Percentiles rank a stretch among this genome's conserved stretches.
Conservation (phyloP, 2,113 vertebrate species). For the Ciconia stormi region DNA sequence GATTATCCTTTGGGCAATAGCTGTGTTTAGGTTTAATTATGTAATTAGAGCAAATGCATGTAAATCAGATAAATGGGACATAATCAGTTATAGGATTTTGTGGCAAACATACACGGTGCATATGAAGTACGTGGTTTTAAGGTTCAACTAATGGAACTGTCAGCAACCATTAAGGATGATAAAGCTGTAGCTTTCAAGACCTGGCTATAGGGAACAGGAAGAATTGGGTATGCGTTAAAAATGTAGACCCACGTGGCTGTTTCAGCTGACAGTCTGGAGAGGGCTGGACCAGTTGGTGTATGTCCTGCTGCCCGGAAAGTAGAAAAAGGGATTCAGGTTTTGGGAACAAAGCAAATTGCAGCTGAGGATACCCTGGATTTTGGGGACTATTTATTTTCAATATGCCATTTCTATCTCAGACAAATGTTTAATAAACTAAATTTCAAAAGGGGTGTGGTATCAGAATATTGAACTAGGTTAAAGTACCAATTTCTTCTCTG, state of each 20-base stretch:
- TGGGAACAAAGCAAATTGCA: not conserved
- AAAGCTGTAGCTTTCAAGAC: not conserved
- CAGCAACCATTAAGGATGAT: constrained; percentile 5
- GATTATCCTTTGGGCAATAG: constrained; percentile 26
- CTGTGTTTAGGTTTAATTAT: constrained; percentile 27
- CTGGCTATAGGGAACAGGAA: not conserved
- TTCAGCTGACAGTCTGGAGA: not conserved
- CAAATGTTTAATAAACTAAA: not conserved
- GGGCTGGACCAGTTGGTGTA: not conserved
- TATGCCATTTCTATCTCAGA: not conserved
- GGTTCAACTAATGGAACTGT: constrained; percentile 16
- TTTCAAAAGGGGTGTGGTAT: not conserved
- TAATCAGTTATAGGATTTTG: not conserved
- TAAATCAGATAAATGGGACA: not conserved
- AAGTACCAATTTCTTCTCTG: not conserved
- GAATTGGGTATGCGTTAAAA: not conserved
- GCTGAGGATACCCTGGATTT: not conserved
- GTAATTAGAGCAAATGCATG: not conserved
- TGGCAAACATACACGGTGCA: not conserved
- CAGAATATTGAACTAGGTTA: not conserved
- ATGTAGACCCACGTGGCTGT: not conserved
- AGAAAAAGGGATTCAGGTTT: not conserved
- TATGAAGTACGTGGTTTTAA: not conserved
- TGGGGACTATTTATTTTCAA: not conserved
- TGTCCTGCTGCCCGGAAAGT: not conserved